Evolutionary conservation across 2,888 invertebrate genomes (phyloP).

Genomic region (Gisinianus flammeolus): DNA sequence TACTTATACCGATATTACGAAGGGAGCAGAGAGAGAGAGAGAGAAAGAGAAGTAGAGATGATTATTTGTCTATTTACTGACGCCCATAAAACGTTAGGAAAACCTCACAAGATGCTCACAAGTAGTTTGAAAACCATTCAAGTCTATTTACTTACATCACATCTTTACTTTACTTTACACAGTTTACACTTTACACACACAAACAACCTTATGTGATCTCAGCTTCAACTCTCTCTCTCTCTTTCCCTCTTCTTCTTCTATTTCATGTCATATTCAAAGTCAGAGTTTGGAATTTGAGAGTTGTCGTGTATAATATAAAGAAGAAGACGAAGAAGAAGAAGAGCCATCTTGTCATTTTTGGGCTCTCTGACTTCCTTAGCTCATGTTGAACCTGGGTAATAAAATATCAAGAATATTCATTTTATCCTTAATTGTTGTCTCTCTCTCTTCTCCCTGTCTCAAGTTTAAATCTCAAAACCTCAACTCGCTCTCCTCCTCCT

Average conservation of each 20-base stretch:
- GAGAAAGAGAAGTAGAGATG: background rate
- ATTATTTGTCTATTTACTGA: conserved; percentile 36
- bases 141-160: background rate
- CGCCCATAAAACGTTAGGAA: conserved; percentile 37
- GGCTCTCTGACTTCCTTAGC: too few relatives aligned
- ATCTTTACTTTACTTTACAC: background rate
- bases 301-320: too few relatives aligned
- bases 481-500: too few relatives aligned
- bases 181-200: background rate
- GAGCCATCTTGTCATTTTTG: too few relatives aligned
- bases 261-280: too few relatives aligned
- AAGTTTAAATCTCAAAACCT: too few relatives aligned
- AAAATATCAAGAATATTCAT: background rate
- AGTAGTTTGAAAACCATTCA: conserved; percentile 27
- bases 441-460: background rate
- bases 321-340: too few relatives aligned
- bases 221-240: too few relatives aligned
- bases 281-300: too few relatives aligned
- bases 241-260: too few relatives aligned
- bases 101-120: conserved; percentile 27
- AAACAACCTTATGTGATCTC: too few relatives aligned
- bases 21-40: background rate
- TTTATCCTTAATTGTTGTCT: background rate
- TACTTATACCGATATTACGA: too few relatives aligned
- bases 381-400: background rate